Percentiles rank a stretch among this genome's conserved stretches.
These are phyloP conservation scores for Melanotaenia parkinsoni DNA, from an alignment of 2,797 vertebrate species.

Conservation along the genomic window DNA sequence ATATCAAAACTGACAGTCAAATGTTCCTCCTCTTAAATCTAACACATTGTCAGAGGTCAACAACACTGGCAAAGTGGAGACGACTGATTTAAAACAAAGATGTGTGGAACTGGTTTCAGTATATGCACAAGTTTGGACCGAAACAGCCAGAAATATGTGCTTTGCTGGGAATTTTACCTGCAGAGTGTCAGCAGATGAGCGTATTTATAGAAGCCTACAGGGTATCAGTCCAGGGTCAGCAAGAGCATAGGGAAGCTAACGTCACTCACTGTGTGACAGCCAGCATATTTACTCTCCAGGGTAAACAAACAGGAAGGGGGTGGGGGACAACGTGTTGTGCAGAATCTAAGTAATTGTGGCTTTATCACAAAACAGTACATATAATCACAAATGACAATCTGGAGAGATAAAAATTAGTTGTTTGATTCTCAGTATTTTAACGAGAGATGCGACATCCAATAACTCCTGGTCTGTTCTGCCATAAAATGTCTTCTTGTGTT, in stretches of 20 bases:
- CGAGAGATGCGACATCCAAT: background rate
- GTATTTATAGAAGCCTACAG: constrained; percentile 60
- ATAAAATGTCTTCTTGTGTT: background rate
- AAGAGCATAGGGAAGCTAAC: constrained; percentile 34
- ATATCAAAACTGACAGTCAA: constrained; percentile 48
- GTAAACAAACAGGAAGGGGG: constrained; percentile 70
- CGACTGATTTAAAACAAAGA: background rate
- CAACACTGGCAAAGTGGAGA: background rate
- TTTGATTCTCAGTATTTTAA: background rate
- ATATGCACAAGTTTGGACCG: background rate
- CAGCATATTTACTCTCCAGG: constrained; percentile 50
- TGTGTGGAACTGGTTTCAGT: background rate
- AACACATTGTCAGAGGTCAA: constrained; percentile 15
- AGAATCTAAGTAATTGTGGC: constrained; percentile 20
- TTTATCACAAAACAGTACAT: constrained; percentile 20
- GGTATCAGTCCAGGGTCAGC: constrained; percentile 52
- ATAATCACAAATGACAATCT: constrained; percentile 18
- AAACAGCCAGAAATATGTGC: constrained; percentile 5
- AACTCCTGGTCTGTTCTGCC: background rate
- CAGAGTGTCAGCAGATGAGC: constrained; percentile 18
- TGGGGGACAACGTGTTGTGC: constrained; percentile 33
- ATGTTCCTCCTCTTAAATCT: constrained; percentile 4
- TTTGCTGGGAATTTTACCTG: constrained; percentile 26
- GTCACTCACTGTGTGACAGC: constrained; percentile 46
- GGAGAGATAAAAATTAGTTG: background rate